Evolutionary conservation across 2,797 vertebrate species (phyloP).

Genomic region (Lateolabrax maculatus): DNA sequence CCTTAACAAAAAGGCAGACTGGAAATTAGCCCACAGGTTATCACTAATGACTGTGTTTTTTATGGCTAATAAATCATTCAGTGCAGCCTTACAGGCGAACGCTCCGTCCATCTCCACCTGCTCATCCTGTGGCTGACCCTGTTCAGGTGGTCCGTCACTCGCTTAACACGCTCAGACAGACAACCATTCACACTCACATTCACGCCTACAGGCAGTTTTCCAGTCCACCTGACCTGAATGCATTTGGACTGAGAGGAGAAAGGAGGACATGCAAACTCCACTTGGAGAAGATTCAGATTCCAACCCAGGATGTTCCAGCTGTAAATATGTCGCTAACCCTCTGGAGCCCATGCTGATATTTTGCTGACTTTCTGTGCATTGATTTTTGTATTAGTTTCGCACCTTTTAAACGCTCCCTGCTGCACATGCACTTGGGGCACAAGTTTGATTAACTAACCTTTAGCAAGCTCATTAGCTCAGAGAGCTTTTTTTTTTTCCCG

Average conservation of each 20-base stretch:
- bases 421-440: too few species aligned
- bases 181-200: too few species aligned
- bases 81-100: neutral
- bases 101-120: conserved; percentile 17
- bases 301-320: too few species aligned
- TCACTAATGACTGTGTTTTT: conserved; percentile 25
- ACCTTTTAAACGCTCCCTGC: too few species aligned
- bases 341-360: neutral
- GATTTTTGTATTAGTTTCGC: too few species aligned
- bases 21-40: neutral
- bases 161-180: conserved; percentile 4
- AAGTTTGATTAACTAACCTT: too few species aligned
- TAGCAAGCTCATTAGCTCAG: too few species aligned
- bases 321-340: too few species aligned
- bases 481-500: too few species aligned
- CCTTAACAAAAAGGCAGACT: neutral
- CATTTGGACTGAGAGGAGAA: neutral
- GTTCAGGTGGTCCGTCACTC: neutral
- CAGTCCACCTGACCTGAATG: conserved; percentile 13
- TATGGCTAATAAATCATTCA: conserved; percentile 31
- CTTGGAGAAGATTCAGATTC: too few species aligned
- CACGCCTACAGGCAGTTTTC: neutral
- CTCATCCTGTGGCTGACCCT: conserved; percentile 13
- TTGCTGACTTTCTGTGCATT: neutral
- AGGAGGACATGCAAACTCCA: too few species aligned